A percentile compares a stretch with the other conserved stretches of the same genome.
These are phyloP conservation scores for Hybognathus amarus DNA, from an alignment of 2,797 vertebrate genomes.

Conservation along the genomic window DNA sequence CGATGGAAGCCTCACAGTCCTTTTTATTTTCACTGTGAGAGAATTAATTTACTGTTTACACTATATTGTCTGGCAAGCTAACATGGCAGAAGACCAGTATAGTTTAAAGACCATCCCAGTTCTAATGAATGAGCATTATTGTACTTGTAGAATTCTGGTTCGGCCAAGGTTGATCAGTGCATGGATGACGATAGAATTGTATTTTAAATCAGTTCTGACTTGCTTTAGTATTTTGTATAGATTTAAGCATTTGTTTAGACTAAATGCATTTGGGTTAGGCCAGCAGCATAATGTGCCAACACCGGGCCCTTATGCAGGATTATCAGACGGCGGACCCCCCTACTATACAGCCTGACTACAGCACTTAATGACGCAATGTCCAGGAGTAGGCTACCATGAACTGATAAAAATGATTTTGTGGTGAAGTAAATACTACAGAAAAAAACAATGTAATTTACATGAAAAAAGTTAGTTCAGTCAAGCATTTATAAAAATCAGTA, in stretches of 20 bases:
- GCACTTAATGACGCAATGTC: too few relatives aligned
- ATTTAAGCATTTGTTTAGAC: constrained; percentile 18
- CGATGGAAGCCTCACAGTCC: not conserved
- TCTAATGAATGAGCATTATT: constrained; percentile 22
- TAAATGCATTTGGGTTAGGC: not conserved
- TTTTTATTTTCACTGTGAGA: constrained; percentile 6
- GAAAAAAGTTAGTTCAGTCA: too few relatives aligned
- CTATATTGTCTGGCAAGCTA: not conserved
- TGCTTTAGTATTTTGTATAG: not conserved
- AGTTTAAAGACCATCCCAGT: not conserved
- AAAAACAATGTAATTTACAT: too few relatives aligned
- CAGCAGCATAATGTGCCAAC: too few relatives aligned
- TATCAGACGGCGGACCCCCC: too few relatives aligned
- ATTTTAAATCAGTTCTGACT: constrained; percentile 5
- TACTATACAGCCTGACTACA: too few relatives aligned
- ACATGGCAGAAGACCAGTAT: not conserved
- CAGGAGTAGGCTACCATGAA: too few relatives aligned
- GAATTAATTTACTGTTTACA: constrained; percentile 11
- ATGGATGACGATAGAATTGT: not conserved
- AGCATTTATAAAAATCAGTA: too few relatives aligned
- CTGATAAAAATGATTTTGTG: too few relatives aligned
- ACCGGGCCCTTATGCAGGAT: too few relatives aligned
- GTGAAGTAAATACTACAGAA: too few relatives aligned
- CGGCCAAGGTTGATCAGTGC: not conserved
- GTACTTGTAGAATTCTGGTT: constrained; percentile 17